phyloP scores from a whole-genome alignment of 2,797 vertebrate genomes.

The Coilia nasus region DNA sequence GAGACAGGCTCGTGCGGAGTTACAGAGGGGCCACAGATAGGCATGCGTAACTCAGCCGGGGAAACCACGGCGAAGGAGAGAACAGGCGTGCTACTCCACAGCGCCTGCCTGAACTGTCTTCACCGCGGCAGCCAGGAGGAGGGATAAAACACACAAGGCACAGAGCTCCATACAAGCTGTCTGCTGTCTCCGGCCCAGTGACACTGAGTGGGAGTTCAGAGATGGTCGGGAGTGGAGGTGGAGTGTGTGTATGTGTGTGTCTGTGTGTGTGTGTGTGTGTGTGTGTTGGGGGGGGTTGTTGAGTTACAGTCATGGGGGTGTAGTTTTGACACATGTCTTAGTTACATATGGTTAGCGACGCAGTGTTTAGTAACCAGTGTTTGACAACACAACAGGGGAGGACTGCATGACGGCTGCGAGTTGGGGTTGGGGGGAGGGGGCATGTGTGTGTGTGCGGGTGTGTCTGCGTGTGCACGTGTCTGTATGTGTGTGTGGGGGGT shows the following conservation, averaged over 20 bases:
- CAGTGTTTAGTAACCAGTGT: constrained; percentile 36
- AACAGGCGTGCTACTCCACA: neutral
- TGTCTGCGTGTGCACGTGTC: too few relatives aligned
- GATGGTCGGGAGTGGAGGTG: neutral
- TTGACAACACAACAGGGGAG: constrained; percentile 43
- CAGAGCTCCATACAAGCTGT: constrained; percentile 28
- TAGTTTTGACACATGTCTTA: constrained; percentile 46
- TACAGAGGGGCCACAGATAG: neutral
- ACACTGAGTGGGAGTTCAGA: constrained; percentile 16
- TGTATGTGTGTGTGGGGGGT: neutral
- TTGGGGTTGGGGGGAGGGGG: constrained; percentile 23
- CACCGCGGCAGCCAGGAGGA: neutral
- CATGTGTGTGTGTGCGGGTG: too few relatives aligned
- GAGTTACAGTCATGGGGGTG: constrained; percentile 41
- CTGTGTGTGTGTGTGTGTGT: neutral
- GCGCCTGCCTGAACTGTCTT: constrained; percentile 17
- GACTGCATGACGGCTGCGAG: constrained; percentile 34
- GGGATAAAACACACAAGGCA: neutral
- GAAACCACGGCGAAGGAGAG: neutral
- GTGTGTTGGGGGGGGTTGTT: constrained; percentile 16
- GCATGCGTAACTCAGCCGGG: neutral
- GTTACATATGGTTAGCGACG: constrained; percentile 46
- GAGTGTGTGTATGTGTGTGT: too few relatives aligned
- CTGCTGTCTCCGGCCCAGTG: neutral
- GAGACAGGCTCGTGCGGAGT: neutral